Evolutionary conservation across 64 coral and sea anemone species (phyloP), one percentile per base, ranked within the genome.

Genomic region (Porites lutea): DNA sequence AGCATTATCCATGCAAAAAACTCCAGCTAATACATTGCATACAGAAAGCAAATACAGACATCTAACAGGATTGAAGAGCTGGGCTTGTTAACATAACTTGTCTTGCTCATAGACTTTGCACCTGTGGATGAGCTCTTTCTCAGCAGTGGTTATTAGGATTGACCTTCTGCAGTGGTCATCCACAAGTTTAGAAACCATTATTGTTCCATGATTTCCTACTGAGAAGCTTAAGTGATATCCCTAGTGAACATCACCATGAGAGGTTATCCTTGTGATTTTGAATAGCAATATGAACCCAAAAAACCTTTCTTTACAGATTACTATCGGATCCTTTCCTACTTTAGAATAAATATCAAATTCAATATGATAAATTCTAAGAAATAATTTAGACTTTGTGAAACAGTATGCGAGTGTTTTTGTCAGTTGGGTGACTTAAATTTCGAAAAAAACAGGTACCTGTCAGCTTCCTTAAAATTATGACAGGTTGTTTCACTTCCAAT

Each of bases 381-480:
- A 18, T 37, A 37, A 37, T 37, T 70, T 70, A 20, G 0, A 70
- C 16, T 18, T 70, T 70, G 14, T 76, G 0, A 50, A 6, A 76
- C 15, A 76, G 73, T 7, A 45, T 7, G 9, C 15, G 3, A 14
- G 18, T 13, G 51, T 84, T 7, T 68, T 65, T 84, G 21, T 10
- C 13, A 51, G 63, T 50, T 64, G 19, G 47, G 37, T 84, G 81
- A 23, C 22, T 52, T 51, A 12, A 69, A 19, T 68, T 52, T 82
- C 48, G 2, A 21, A 0, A 37, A 37, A 37, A 37, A 37, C 81
- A 49, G 81, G 81, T 84, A 84, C 81, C 81, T 65, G 81, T 64
- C 12, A 68, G 16, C 51, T 20, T 13, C 3, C 64, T 68, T 68
- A 52, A 11, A 84, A 69, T n/a, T n/a, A 84, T n/a, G 46, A 84